Percentiles rank a stretch among this genome's conserved stretches.
Evolutionary conservation across 2,888 invertebrate genomes (phyloP).

Genomic region (Sicus ferrugineus): DNA sequence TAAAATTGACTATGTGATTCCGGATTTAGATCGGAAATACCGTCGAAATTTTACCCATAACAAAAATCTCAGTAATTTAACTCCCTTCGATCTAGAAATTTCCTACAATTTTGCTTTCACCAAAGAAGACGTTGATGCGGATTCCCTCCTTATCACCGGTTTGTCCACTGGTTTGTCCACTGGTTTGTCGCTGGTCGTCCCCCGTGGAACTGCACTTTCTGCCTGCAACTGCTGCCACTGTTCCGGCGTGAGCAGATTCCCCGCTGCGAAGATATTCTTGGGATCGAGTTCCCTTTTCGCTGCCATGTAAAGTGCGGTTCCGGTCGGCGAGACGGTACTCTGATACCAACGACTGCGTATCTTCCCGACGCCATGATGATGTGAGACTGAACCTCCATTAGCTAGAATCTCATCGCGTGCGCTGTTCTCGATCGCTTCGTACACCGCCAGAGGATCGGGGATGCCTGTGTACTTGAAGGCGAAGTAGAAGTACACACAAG

Average conservation of each 20-base stretch:
- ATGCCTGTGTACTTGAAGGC: slow-evolving; percentile 75
- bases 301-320: slow-evolving; percentile 78
- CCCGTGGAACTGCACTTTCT: background rate
- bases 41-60: too few species aligned
- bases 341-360: slow-evolving; percentile 87
- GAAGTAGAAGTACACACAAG: slow-evolving; percentile 96
- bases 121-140: slow-evolving; percentile 1
- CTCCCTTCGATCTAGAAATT: slow-evolving; percentile 1
- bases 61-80: too few species aligned
- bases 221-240: slow-evolving; percentile 20
- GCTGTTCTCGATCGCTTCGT: slow-evolving; percentile 85
- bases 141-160: background rate
- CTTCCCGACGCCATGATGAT: slow-evolving; percentile 97
- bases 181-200: slow-evolving; percentile 7
- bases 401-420: slow-evolving; percentile 93
- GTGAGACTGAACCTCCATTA: slow-evolving; percentile 83
- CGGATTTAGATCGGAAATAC: too few species aligned
- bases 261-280: slow-evolving; percentile 89
- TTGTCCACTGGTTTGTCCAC: too few species aligned
- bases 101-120: slow-evolving; percentile 53
- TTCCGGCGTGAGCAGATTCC: slow-evolving; percentile 71
- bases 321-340: slow-evolving; percentile 82
- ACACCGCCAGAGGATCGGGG: slow-evolving; percentile 77
- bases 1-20: too few species aligned
- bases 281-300: slow-evolving; percentile 92